A percentile compares a stretch with the other conserved stretches of the same genome.
phyloP scores from a whole-genome alignment of 2,113 vertebrate species.

The Terrapene triunguis region DNA sequence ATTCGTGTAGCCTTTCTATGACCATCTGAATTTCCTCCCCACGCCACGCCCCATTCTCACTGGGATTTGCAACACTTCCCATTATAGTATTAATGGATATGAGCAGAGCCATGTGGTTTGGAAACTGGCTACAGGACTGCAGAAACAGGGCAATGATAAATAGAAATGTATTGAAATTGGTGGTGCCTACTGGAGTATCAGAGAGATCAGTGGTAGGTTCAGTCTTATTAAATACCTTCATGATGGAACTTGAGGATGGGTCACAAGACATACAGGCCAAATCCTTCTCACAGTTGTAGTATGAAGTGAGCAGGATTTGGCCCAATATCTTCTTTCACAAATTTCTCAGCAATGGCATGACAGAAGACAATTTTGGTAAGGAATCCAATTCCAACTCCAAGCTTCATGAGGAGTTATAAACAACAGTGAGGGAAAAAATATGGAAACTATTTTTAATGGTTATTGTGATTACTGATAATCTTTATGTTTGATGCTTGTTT shows the following conservation, averaged over 20 bases:
- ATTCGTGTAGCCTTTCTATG: background rate
- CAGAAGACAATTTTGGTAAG: constrained; percentile 32
- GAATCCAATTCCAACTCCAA: constrained; percentile 71
- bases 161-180: background rate
- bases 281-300: background rate
- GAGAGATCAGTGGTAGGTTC: background rate
- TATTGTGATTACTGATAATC: constrained; percentile 64
- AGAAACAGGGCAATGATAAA: background rate
- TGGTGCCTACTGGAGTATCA: background rate
- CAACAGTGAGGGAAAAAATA: constrained; percentile 64
- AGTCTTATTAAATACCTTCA: background rate
- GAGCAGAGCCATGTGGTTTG: background rate
- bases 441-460: constrained; percentile 58
- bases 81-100: background rate
- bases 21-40: background rate
- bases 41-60: background rate
- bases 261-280: fast-evolving
- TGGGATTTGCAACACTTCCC: background rate
- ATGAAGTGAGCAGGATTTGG: background rate
- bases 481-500: constrained; percentile 58
- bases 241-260: fast-evolving
- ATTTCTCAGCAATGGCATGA: constrained; percentile 1
- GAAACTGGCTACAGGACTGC: background rate
- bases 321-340: background rate
- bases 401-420: constrained; percentile 68